Base-by-base conservation (phyloP, 2,113 vertebrate species). In the Tinamus guttatus region DNA sequence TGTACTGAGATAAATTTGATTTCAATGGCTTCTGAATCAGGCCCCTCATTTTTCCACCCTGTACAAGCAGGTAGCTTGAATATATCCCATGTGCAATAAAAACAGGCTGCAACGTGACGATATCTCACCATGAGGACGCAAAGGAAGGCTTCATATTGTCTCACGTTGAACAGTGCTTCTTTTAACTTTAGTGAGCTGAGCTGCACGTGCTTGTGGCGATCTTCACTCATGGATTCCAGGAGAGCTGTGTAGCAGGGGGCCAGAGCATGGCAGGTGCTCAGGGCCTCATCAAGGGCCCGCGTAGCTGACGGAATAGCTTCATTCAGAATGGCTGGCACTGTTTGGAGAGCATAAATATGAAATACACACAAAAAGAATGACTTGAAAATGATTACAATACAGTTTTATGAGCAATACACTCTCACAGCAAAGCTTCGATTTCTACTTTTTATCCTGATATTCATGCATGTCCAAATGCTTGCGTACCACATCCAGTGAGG, bases 101-200 rank as follows among this genome's bases (percentile, higher is more conserved):
- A 85, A 1, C 14, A 28, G 30, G 45, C 43, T 56, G 7, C 4
- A 70, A 91, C 14, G 16, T 1, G 21, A 81, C 11, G 83, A 11
- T 73, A 58, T 89, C 98, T 98, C 96, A 99, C 99, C 99, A 99
- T 94, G 78, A 99, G 97, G 83, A 98, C 92, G 85, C 97, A 98
- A 79, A 99, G 98, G 95, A 99, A 99, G 28, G 89, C 93, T 83
- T 99, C 98, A 1, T 99, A 98, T 67, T 99, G 99, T 32, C 99
- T 98, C 76, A 98, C 84, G 18, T 98, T 99, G 95, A 98, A 99
- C 1, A 99, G 97, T 2, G 98, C 98, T 97, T 98, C 98, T 96
- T 89, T 99, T 62, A 99, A 83, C 84, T 98, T 95, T 13, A 76
- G 84, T 1, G 63, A 25, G 4, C 87, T 86, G 10, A 98, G 76